phyloP scores from a whole-genome alignment of 2,797 vertebrate species.

The Acanthurus lineatus region DNA sequence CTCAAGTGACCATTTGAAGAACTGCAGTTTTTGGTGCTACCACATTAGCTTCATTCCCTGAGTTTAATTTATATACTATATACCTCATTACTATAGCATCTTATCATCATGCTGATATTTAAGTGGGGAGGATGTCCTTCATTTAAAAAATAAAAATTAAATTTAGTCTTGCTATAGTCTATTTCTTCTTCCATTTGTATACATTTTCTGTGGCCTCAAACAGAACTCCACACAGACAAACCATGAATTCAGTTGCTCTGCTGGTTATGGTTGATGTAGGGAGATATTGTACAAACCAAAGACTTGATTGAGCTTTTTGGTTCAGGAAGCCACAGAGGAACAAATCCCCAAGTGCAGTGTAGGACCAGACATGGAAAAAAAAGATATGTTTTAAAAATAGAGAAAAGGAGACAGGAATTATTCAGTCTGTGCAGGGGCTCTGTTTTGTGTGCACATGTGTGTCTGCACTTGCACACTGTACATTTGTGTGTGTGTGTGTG shows the following conservation, averaged over 20 bases:
- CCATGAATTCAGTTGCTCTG: background rate
- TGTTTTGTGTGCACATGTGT: conserved; percentile 32
- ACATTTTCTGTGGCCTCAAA: conserved; percentile 6
- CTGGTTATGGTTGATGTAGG: background rate
- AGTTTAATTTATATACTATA: too few species aligned
- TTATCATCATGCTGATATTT: background rate
- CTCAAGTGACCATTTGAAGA: too few species aligned
- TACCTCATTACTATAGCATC: too few species aligned
- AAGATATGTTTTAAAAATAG: conserved; percentile 35
- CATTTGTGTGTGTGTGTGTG: conserved; percentile 35
- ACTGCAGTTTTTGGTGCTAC: too few species aligned
- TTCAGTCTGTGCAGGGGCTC: conserved; percentile 64
- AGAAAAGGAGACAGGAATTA: conserved; percentile 54
- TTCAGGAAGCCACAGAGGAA: conserved; percentile 18
- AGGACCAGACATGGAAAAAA: conserved; percentile 39
- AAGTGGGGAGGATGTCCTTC: background rate
- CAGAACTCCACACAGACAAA: background rate
- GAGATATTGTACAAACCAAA: conserved; percentile 26
- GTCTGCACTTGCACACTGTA: background rate
- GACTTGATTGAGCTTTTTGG: conserved; percentile 22
- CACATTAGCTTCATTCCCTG: too few species aligned
- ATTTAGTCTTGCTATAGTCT: background rate
- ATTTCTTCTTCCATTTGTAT: background rate
- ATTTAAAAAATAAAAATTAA: too few species aligned
- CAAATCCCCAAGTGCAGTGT: conserved; percentile 32